Conservation (phyloP, 2,797 vertebrate genomes). For the Lagodon rhomboides region DNA sequence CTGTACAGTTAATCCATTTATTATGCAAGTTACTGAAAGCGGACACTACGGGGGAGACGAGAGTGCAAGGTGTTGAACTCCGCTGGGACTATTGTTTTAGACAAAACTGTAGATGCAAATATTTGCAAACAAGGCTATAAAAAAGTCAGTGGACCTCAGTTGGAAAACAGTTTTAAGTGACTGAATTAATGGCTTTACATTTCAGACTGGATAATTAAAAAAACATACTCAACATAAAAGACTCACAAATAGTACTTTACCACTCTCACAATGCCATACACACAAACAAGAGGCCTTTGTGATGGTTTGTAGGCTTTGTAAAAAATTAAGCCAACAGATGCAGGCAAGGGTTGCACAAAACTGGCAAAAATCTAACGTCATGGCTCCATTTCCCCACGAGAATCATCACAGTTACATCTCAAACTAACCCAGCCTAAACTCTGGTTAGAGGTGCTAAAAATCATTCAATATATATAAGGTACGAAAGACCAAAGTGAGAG, state of each 20-base stretch:
- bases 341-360: conserved; percentile 58
- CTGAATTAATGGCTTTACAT: conserved; percentile 74
- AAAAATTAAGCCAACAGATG: conserved; percentile 65
- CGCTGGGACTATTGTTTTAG: conserved; percentile 70
- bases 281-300: conserved; percentile 73
- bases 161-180: conserved; percentile 73
- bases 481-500: conserved; percentile 69
- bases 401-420: conserved; percentile 52
- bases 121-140: conserved; percentile 71
- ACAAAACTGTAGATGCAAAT: conserved; percentile 73
- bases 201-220: conserved; percentile 69
- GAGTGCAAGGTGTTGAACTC: conserved; percentile 66
- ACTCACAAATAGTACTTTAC: conserved; percentile 76
- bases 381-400: conserved; percentile 46
- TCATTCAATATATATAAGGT: conserved; percentile 68
- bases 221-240: conserved; percentile 69
- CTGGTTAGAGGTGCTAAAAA: conserved; percentile 77
- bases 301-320: conserved; percentile 77
- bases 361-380: conserved; percentile 52
- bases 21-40: conserved; percentile 72
- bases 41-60: conserved; percentile 68
- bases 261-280: conserved; percentile 76
- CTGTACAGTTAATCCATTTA: conserved; percentile 72
- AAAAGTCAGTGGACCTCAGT: conserved; percentile 73
- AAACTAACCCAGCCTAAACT: conserved; percentile 53